A percentile compares a stretch with the other conserved stretches of the same genome.
Conservation (phyloP, 2,888 invertebrate genomes). For the Phlogophora meticulosa region DNA sequence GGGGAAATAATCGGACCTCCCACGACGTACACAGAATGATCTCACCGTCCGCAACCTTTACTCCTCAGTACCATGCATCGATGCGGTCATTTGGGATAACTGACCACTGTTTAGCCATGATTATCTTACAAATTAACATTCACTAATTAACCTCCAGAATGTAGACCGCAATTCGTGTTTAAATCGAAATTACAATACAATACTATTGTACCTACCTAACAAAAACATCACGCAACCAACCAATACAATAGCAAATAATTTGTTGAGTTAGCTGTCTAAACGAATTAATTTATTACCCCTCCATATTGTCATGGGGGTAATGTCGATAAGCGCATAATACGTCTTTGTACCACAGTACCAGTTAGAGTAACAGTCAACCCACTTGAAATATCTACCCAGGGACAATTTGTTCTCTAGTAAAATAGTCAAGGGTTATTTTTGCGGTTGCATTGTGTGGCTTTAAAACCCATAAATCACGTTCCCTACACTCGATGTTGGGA, state of each 20-base stretch:
- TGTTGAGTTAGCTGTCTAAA: conserved; percentile 64
- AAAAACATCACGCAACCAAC: conserved; percentile 59
- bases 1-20: conserved; percentile 73
- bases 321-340: conserved; percentile 69
- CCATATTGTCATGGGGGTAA: conserved; percentile 68
- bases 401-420: conserved; percentile 82
- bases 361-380: conserved; percentile 62
- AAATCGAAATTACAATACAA: conserved; percentile 45
- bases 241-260: conserved; percentile 59
- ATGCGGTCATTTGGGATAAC: conserved; percentile 75
- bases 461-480: conserved; percentile 85
- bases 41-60: conserved; percentile 61
- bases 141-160: conserved; percentile 21
- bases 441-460: conserved; percentile 86
- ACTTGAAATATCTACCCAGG: conserved; percentile 76
- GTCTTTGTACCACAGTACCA: conserved; percentile 52
- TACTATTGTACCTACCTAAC: conserved; percentile 11
- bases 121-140: conserved; percentile 62
- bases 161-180: conserved; percentile 10
- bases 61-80: conserved; percentile 59
- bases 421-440: conserved; percentile 88
- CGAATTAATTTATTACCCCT: conserved; percentile 74
- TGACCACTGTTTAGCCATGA: conserved; percentile 68
- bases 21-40: conserved; percentile 70
- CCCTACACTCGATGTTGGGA: conserved; percentile 80